Evolutionary conservation across 2,113 vertebrate genomes (phyloP).

Genomic region (western clawed frog (Xenopus tropicalis)): UCB_Xtro_10.0 CM004451.2:75196001-75196500

Average conservation of each 20-base stretch:
- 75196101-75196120: constrained; percentile 55
- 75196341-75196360: constrained; percentile 16
- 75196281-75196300: background rate
- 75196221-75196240: constrained; percentile 65
- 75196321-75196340: background rate
- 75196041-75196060: background rate
- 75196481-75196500: background rate
- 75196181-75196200: constrained; percentile 66
- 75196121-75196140: constrained; percentile 54
- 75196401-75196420: background rate
- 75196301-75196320: constrained; percentile 11
- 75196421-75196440: constrained; percentile 6
- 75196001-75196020: background rate
- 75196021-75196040: too few species aligned
- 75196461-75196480: background rate
- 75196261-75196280: constrained; percentile 16
- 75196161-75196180: constrained; percentile 69
- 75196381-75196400: background rate
- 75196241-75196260: constrained; percentile 53
- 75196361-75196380: background rate
- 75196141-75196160: constrained; percentile 51
- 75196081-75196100: constrained; percentile 33
- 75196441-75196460: background rate
- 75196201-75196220: constrained; percentile 78
- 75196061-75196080: constrained; percentile 18